A percentile compares a stretch with the other conserved stretches of the same genome.
These are phyloP conservation scores for Acropora tenuis DNA, from an alignment of 64 coral and sea anemone genomes.

Conservation along the genomic window DNA sequence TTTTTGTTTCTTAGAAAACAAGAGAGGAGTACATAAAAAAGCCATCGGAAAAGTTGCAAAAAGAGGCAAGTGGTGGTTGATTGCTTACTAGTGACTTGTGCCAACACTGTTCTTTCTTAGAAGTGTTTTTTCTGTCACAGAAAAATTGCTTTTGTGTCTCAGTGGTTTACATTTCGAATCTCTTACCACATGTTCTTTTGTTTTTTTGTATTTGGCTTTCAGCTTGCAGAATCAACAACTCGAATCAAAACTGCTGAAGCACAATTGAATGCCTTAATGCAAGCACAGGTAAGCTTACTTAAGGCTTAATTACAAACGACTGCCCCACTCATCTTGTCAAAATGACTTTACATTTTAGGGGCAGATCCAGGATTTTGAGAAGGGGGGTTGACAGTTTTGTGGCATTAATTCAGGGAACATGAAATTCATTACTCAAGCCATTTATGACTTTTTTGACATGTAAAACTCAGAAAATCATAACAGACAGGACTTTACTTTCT, in stretches of 20 bases:
- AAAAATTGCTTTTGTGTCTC: background rate
- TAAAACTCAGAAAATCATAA: no score
- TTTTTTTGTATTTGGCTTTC: slow-evolving; percentile 24
- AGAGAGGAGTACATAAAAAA: slow-evolving; percentile 90
- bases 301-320: background rate
- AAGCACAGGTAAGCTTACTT: background rate
- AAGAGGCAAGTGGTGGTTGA: slow-evolving; percentile 33
- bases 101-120: no score
- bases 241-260: slow-evolving; percentile 88
- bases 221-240: slow-evolving; percentile 95
- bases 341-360: no score
- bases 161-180: background rate
- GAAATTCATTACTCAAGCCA: no score
- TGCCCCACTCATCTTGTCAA: no score
- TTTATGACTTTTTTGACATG: no score
- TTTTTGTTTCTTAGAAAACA: slow-evolving; percentile 72
- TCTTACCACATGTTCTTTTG: background rate
- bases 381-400: no score
- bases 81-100: background rate
- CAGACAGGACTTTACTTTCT: no score
- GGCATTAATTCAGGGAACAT: no score
- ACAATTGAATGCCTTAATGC: slow-evolving; percentile 70
- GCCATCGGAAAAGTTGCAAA: slow-evolving; percentile 90
- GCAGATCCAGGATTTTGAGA: no score
- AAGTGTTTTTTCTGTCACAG: background rate